These are phyloP conservation scores for Pseudachorutes palmiensis DNA, from an alignment of 1,140 invertebrate genomes.

Conservation along the genomic window DNA sequence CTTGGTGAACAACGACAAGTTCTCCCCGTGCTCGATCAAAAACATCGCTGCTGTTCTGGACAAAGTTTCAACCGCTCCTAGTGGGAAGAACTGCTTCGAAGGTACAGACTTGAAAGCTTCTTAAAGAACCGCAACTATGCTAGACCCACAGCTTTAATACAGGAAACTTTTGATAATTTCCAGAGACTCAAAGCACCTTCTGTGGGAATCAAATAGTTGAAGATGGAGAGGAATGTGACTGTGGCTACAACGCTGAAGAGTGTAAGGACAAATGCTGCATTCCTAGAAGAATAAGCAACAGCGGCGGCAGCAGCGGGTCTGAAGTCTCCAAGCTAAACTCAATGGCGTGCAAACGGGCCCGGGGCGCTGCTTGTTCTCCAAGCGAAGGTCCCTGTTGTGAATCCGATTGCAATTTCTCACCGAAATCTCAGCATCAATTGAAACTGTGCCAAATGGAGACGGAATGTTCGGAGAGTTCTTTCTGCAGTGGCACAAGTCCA, in stretches of 20 bases:
- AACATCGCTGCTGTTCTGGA: slow-evolving; percentile 92
- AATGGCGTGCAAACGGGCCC: slow-evolving; percentile 65
- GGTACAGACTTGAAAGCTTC: slow-evolving; percentile 44
- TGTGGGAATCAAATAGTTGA: slow-evolving; percentile 99
- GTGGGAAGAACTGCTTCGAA: slow-evolving; percentile 89
- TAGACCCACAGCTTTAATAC: no score
- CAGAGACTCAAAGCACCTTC: slow-evolving; percentile 83
- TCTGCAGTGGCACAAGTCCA: slow-evolving; percentile 73
- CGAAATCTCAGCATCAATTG: slow-evolving; percentile 50
- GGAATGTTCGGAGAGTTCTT: slow-evolving; percentile 76
- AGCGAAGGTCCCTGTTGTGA: slow-evolving; percentile 94
- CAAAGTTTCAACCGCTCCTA: slow-evolving; percentile 67
- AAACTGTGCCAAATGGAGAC: slow-evolving; percentile 66
- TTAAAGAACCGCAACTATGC: neutral
- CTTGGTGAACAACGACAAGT: slow-evolving; percentile 91
- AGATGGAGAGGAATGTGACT: slow-evolving; percentile 92
- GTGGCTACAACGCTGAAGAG: slow-evolving; percentile 88
- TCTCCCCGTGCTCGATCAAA: slow-evolving; percentile 82
- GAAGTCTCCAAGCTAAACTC: slow-evolving; percentile 50
- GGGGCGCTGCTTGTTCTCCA: slow-evolving; percentile 57
- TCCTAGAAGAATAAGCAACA: slow-evolving; percentile 63
- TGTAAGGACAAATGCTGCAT: slow-evolving; percentile 92
- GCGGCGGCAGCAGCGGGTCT: slow-evolving; percentile 61
- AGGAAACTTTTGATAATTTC: no score
- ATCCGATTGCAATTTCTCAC: slow-evolving; percentile 63